Conservation (phyloP, 2,888 invertebrate genomes). For the Cephus rjabovi region DNA sequence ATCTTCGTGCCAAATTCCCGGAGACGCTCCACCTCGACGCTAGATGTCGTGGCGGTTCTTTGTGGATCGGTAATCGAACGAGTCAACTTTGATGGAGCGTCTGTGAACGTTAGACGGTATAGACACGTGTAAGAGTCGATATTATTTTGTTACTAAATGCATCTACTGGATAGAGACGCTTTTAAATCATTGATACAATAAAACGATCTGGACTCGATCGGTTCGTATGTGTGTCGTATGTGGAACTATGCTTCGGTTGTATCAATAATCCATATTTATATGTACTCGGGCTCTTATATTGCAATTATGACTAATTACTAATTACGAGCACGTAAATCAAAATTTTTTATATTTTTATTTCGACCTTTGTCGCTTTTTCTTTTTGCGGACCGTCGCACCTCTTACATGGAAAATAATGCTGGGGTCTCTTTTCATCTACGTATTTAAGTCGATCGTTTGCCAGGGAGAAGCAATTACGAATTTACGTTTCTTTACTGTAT, state of each 20-base stretch:
- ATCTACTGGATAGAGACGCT: neutral
- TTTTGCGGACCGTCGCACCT: neutral
- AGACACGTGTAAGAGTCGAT: neutral
- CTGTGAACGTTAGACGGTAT: neutral
- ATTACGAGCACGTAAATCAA: slow-evolving; percentile 52
- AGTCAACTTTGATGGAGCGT: neutral
- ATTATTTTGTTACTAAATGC: neutral
- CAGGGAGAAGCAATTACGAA: too few relatives aligned
- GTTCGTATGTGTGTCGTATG: slow-evolving; percentile 1
- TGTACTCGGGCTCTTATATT: slow-evolving; percentile 34
- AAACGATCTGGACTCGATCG: neutral
- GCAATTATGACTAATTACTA: slow-evolving; percentile 51
- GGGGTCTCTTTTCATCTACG: neutral
- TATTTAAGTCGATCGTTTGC: too few relatives aligned
- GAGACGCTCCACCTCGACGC: slow-evolving; percentile 29
- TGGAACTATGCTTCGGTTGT: slow-evolving; percentile 5
- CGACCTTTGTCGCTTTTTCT: slow-evolving; percentile 8
- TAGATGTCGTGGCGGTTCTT: neutral
- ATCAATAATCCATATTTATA: slow-evolving; percentile 51
- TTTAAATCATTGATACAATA: neutral
- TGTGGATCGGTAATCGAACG: neutral
- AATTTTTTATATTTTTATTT: slow-evolving; percentile 41
- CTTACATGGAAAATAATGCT: neutral
- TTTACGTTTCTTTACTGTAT: too few relatives aligned
- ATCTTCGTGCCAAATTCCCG: slow-evolving; percentile 45